Conservation (phyloP, 2,797 vertebrate genomes). For the Benthosema pterotum region DNA sequence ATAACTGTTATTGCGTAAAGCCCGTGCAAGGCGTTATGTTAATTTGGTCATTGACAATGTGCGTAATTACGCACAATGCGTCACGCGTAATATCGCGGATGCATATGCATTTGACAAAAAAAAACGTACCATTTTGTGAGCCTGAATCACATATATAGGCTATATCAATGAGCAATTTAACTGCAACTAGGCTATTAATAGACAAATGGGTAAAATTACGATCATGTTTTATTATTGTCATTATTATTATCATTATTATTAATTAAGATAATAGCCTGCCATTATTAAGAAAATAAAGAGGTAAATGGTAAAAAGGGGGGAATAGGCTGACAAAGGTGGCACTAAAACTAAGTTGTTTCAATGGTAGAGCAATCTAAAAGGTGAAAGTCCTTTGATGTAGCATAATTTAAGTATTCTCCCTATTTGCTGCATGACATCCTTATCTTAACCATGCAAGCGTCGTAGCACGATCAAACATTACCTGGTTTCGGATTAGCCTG, state of each 20-base stretch:
- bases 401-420: too few relatives aligned
- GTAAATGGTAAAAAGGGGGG: too few relatives aligned
- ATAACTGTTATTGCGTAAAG: slow-evolving; percentile 32
- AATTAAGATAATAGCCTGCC: too few relatives aligned
- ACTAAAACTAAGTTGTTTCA: too few relatives aligned
- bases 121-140: neutral
- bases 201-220: slow-evolving; percentile 12
- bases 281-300: slow-evolving; percentile 3
- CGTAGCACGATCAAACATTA: too few relatives aligned
- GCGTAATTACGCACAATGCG: slow-evolving; percentile 64
- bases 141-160: too few relatives aligned
- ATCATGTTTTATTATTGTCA: slow-evolving; percentile 1
- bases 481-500: neutral
- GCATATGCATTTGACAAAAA: slow-evolving; percentile 28
- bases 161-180: too few relatives aligned
- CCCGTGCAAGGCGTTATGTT: slow-evolving; percentile 24
- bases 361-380: too few relatives aligned
- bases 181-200: slow-evolving; percentile 7
- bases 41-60: slow-evolving; percentile 29
- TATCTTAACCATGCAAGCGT: too few relatives aligned
- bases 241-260: too few relatives aligned
- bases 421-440: too few relatives aligned
- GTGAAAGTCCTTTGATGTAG: too few relatives aligned
- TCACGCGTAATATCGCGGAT: slow-evolving; percentile 28
- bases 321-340: neutral